Conservation (phyloP, 1,140 invertebrate species). For the Heliconius melpomene region DNA sequence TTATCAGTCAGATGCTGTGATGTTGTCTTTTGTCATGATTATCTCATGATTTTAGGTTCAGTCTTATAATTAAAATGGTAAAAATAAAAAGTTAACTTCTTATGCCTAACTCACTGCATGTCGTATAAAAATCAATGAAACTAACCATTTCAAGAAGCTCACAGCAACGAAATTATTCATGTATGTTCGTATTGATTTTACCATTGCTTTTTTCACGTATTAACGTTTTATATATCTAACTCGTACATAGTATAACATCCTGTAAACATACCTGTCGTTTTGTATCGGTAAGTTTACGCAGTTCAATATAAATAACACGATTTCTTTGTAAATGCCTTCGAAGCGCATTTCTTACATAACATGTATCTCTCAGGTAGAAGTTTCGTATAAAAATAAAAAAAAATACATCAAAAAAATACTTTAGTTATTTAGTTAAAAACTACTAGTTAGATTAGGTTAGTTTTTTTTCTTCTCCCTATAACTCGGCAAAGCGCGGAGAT, state of each 20-base stretch:
- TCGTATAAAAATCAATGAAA: background rate
- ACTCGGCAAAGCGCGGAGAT: too few relatives aligned
- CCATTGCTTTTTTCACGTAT: background rate
- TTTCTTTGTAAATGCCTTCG: background rate
- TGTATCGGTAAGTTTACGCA: background rate
- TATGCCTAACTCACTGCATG: background rate
- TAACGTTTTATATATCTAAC: background rate
- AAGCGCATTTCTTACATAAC: background rate
- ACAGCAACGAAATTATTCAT: background rate
- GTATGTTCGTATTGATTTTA: background rate
- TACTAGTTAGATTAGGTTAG: too few relatives aligned
- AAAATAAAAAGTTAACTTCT: too few relatives aligned
- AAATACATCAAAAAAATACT: too few relatives aligned
- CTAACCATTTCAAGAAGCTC: background rate
- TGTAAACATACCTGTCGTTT: background rate
- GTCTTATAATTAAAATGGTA: too few relatives aligned
- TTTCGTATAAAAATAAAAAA: background rate
- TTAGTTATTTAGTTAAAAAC: too few relatives aligned
- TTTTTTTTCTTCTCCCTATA: too few relatives aligned
- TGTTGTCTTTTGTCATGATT: too few relatives aligned
- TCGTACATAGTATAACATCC: background rate
- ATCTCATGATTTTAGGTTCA: too few relatives aligned
- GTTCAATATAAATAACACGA: conserved; percentile 1
- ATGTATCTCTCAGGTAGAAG: background rate
- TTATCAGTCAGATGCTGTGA: too few relatives aligned